Evolutionary conservation across 2,797 vertebrate species (phyloP).

Genomic region (Girardinus metallicus): DNA sequence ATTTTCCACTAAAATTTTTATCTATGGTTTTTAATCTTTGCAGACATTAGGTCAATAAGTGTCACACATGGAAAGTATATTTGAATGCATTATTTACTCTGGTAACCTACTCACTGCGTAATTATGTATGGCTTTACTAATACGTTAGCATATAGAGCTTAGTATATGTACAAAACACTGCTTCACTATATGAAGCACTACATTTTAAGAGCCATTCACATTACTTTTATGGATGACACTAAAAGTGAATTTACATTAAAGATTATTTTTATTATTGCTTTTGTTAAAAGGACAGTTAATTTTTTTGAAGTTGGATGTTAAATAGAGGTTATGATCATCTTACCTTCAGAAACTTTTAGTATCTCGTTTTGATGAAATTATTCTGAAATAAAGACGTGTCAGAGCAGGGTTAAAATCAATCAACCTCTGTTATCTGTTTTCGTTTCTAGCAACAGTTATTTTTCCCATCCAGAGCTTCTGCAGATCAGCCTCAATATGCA

Average conservation of each 20-base stretch:
- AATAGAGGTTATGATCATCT: neutral
- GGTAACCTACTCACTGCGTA: constrained; percentile 14
- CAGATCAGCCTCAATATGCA: neutral
- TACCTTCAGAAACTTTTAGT: neutral
- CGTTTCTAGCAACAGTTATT: neutral
- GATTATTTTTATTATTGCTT: neutral
- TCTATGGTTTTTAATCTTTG: neutral
- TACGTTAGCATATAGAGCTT: constrained; percentile 12
- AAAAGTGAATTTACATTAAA: neutral
- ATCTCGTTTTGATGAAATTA: neutral
- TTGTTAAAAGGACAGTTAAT: neutral
- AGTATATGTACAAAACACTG: neutral
- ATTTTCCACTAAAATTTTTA: neutral
- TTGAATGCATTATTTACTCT: constrained; percentile 43
- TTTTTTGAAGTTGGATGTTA: neutral
- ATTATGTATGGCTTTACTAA: constrained; percentile 23
- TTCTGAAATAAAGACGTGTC: neutral
- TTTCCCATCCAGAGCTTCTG: neutral
- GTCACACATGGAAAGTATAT: constrained; percentile 34
- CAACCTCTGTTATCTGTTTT: neutral
- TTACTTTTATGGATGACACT: neutral
- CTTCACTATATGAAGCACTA: constrained; percentile 19
- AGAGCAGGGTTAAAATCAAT: no score
- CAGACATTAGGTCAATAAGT: neutral
- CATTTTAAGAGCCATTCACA: neutral